Evolutionary conservation across 2,113 vertebrate genomes (phyloP).

Genomic region (Corythornis cristatus): DNA sequence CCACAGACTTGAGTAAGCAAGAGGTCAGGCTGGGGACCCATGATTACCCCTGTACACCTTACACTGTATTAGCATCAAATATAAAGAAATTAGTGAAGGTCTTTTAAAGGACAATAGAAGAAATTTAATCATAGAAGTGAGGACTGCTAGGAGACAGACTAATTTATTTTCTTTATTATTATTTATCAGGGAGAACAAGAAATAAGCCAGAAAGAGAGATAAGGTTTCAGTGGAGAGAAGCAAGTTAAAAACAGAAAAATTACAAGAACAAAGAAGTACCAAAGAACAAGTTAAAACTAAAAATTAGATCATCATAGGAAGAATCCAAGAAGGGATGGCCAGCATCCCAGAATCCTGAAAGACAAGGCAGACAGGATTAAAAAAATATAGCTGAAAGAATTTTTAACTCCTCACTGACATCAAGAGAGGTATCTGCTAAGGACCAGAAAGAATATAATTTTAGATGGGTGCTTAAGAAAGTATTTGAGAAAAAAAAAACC

Average conservation of each 20-base stretch:
- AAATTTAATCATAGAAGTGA: neutral
- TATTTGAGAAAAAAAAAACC: accelerated
- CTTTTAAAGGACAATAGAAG: neutral
- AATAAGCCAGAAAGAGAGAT: neutral
- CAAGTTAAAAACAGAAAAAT: conserved; percentile 17
- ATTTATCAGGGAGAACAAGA: neutral
- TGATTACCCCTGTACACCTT: neutral
- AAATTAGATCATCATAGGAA: conserved; percentile 14
- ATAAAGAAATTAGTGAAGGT: neutral
- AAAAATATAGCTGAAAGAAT: neutral
- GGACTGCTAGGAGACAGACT: neutral
- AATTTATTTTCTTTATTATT: neutral
- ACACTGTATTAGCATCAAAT: neutral
- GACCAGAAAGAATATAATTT: neutral
- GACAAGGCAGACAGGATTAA: neutral
- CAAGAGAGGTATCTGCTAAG: neutral
- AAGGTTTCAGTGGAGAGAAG: neutral
- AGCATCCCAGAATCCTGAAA: conserved; percentile 34
- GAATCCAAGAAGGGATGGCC: conserved; percentile 32
- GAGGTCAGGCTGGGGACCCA: neutral
- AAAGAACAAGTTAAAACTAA: conserved; percentile 21
- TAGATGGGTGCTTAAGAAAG: neutral
- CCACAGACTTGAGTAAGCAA: neutral
- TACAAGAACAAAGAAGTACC: neutral
- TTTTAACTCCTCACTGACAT: conserved; percentile 16